Conservation (phyloP, 2,113 vertebrate genomes). For the Neomonachus schauinslandi region DNA sequence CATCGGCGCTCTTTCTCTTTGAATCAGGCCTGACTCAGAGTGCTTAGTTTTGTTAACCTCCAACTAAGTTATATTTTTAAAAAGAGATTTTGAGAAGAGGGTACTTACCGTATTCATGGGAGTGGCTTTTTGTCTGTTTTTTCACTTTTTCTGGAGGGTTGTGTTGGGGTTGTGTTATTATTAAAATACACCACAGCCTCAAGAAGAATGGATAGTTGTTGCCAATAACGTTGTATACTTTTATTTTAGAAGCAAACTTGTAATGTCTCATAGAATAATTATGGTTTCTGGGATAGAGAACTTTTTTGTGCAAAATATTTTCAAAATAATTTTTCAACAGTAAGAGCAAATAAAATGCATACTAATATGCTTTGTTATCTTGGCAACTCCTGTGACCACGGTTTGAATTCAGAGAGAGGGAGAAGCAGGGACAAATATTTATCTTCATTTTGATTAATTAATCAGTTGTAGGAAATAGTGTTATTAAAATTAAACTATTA, state of each 20-base stretch:
- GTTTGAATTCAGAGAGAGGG: background rate
- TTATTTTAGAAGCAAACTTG: slow-evolving; percentile 25
- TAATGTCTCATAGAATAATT: background rate
- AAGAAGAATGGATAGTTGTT: background rate
- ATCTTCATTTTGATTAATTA: slow-evolving; percentile 2
- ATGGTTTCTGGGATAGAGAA: background rate
- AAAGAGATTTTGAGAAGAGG: background rate
- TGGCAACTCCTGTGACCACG: background rate
- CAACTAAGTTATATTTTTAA: background rate
- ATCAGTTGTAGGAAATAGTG: background rate
- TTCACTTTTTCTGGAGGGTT: background rate
- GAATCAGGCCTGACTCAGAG: background rate
- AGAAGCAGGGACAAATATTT: background rate
- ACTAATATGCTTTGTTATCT: background rate
- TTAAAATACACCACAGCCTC: background rate
- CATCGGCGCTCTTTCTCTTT: background rate
- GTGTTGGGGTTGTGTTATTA: background rate
- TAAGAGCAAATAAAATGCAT: background rate
- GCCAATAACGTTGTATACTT: background rate
- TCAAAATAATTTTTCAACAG: background rate
- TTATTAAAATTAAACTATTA: background rate
- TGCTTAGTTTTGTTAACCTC: background rate
- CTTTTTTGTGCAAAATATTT: background rate
- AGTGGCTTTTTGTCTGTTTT: background rate
- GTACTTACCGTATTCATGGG: background rate